phyloP scores from a whole-genome alignment of 2,113 vertebrate genomes.

The Sphyrna mokarran region DNA sequence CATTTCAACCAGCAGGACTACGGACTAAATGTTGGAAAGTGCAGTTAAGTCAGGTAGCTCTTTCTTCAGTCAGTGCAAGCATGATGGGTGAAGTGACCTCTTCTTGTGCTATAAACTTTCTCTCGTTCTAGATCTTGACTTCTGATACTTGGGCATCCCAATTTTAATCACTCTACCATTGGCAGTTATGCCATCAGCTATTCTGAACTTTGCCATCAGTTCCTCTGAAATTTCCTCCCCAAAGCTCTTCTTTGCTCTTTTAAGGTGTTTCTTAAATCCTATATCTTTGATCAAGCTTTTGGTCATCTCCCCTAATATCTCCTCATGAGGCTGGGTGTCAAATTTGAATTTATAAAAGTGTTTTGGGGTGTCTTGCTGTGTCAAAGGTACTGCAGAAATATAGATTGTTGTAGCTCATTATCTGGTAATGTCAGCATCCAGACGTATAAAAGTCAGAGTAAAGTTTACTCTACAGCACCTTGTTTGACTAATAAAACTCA shows the following conservation, averaged over 20 bases:
- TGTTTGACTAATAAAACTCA: not conserved
- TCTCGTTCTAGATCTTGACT: not conserved
- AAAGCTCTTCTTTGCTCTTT: not conserved
- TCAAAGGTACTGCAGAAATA: not conserved
- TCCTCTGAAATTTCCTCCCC: not conserved
- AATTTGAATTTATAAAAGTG: not conserved
- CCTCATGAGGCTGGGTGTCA: not conserved
- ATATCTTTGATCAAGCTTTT: not conserved
- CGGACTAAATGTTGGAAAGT: too few relatives aligned
- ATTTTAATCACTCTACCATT: not conserved
- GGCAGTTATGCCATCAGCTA: not conserved
- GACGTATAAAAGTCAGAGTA: not conserved
- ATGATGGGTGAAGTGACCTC: too few relatives aligned
- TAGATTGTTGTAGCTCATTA: not conserved
- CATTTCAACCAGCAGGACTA: too few relatives aligned
- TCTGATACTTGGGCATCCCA: not conserved
- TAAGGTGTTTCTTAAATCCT: not conserved
- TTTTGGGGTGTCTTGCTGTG: not conserved
- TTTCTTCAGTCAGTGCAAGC: too few relatives aligned
- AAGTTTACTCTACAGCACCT: not conserved
- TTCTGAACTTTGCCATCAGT: not conserved
- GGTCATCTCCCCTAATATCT: not conserved
- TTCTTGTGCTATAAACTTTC: too few relatives aligned
- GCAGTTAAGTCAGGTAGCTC: too few relatives aligned
- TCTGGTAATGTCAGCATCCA: not conserved